Conservation (phyloP, 2,888 invertebrate species). For the Oxystoma pomonae region DNA sequence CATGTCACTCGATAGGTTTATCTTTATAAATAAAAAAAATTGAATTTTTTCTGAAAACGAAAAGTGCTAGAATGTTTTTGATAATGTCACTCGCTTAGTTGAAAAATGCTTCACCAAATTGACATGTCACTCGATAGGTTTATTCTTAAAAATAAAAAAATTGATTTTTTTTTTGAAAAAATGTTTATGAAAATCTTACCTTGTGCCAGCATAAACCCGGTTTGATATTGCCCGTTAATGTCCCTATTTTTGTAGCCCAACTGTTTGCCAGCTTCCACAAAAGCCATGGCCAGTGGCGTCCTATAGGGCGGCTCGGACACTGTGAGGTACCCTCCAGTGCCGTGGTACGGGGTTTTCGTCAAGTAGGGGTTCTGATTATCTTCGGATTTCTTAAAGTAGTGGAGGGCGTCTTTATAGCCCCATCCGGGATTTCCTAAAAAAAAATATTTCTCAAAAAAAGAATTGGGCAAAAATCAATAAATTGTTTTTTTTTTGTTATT, state of each 20-base stretch:
- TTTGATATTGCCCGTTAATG: constrained; percentile 80
- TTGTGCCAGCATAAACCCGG: constrained; percentile 87
- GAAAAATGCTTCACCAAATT: too few relatives aligned
- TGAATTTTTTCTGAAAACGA: too few relatives aligned
- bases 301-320: constrained; percentile 84
- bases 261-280: constrained; percentile 69
- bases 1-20: too few relatives aligned
- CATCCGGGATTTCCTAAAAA: constrained; percentile 79
- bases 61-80: too few relatives aligned
- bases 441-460: too few relatives aligned
- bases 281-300: constrained; percentile 74
- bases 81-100: too few relatives aligned
- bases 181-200: constrained; percentile 42
- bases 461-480: too few relatives aligned
- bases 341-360: constrained; percentile 72
- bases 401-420: constrained; percentile 73
- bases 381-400: constrained; percentile 88
- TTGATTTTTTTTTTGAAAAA: background rate
- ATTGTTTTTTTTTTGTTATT: too few relatives aligned
- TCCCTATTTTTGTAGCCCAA: constrained; percentile 79
- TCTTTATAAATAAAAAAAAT: too few relatives aligned
- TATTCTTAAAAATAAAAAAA: too few relatives aligned
- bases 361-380: constrained; percentile 85
- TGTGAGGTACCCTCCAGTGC: constrained; percentile 76
- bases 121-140: too few relatives aligned